Evolutionary conservation across 2,113 vertebrate genomes (phyloP), one percentile per base, ranked within the genome.

Genomic region (Onychostoma macrolepis): DNA sequence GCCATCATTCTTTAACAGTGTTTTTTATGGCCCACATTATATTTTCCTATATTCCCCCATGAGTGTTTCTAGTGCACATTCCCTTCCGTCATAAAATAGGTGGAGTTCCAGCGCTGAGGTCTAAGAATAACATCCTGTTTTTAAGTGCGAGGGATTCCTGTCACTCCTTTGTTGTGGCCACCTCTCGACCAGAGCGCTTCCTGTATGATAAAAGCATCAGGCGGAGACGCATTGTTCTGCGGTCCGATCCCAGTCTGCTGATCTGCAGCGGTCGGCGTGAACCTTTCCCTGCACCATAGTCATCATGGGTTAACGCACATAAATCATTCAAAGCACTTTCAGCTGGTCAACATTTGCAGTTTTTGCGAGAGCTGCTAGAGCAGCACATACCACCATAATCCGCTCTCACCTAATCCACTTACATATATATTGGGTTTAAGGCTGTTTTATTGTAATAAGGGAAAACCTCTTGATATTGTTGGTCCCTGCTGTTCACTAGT

Each of bases 341-440:
- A 89, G 85, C 85, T 91, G 58, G 88, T 91, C 90, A 56, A 26
- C 82, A 58, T 82, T 89, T 80, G 8, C 21, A 53, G 30, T 5
- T 92, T 90, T 88, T 84, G 83, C 84, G 69, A 86, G 80, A 88
- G 88, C 88, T 85, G 74, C 45, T 71, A 71, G 75, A 82, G 82
- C 78, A 82, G 76, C 15, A 50, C 53, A 87, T 74, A 26, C 85
- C 85, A 86, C 87, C 53, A 87, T 93, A 94, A 94, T 93, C 93
- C 89, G 84, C 89, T 91, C 90, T 83, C 43, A 84, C 84, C 87
- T 93, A 94, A 94, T 93, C 92, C 88, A 90, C 88, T 92, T 84
- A 91, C 87, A 90, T 90, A 91, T 93, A 74, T 90, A 89, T 85
- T 84, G 78, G 72, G 82, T 91, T 91, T 92, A 86, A 87, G 89